Percentiles rank a stretch among this genome's conserved stretches.
Evolutionary conservation across 2,888 invertebrate species (phyloP).

Genomic region (Celastrina argiolus): DNA sequence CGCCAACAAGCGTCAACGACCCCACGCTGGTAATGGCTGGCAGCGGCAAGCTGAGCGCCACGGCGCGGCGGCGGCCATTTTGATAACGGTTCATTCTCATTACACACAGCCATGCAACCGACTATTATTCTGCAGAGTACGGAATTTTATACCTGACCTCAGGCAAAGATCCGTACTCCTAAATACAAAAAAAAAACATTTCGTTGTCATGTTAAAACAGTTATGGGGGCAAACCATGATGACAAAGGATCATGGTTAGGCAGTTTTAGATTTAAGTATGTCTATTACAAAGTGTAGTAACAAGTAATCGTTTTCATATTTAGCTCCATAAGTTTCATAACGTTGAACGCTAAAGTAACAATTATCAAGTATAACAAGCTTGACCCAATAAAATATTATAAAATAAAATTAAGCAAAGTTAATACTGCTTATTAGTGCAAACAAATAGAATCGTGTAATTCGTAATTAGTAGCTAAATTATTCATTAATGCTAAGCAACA

Average conservation of each 20-base stretch:
- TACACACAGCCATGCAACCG: constrained; percentile 25
- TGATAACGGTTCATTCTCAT: constrained; percentile 58
- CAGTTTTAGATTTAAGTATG: neutral
- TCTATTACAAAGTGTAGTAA: neutral
- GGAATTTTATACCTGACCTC: constrained; percentile 16
- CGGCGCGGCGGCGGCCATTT: constrained; percentile 49
- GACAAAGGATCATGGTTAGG: neutral
- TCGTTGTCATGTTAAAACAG: neutral
- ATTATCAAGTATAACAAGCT: neutral
- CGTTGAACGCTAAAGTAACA: neutral
- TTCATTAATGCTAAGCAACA: neutral
- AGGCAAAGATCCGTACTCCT: constrained; percentile 4
- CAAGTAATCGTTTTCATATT: neutral
- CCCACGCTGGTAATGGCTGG: constrained; percentile 46
- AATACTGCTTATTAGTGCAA: neutral
- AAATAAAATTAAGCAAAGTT: neutral
- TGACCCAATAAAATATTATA: neutral
- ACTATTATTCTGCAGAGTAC: neutral
- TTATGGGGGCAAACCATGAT: neutral
- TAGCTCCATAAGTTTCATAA: too few relatives aligned
- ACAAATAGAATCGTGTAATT: neutral
- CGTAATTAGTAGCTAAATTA: neutral
- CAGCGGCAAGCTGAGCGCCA: constrained; percentile 46
- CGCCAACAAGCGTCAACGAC: constrained; percentile 65
- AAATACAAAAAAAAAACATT: neutral